Evolutionary conservation across 1,140 invertebrate genomes (phyloP).

Genomic region (Aleiodes sp.): DNA sequence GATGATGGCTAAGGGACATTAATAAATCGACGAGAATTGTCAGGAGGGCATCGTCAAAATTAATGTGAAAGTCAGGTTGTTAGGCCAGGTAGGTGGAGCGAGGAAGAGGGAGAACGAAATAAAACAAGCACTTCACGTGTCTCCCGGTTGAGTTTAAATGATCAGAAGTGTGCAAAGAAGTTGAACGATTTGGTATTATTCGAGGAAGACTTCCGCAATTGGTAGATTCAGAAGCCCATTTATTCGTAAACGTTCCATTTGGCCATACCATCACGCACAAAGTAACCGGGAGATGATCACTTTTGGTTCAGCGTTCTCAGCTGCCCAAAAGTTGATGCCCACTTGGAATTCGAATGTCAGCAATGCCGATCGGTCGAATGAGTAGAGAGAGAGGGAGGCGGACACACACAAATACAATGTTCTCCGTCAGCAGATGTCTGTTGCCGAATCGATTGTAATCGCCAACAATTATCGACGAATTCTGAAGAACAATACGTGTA

Average conservation of each 20-base stretch:
- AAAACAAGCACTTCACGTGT: too few relatives aligned
- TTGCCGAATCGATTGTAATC: background rate
- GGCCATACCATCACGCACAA: constrained; percentile 22
- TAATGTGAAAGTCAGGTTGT: constrained; percentile 6
- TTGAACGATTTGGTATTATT: background rate
- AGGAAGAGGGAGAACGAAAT: too few relatives aligned
- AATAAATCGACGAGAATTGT: constrained; percentile 2
- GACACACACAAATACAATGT: too few relatives aligned
- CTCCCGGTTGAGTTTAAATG: background rate
- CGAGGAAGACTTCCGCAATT: constrained; percentile 25
- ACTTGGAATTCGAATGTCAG: constrained; percentile 9
- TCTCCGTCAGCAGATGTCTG: constrained; percentile 3
- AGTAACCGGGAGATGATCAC: background rate
- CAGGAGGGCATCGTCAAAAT: constrained; percentile 9
- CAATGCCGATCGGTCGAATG: background rate
- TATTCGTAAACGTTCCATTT: constrained; percentile 19
- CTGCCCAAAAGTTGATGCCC: background rate
- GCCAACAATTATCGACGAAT: constrained; percentile 2
- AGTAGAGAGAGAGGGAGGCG: too few relatives aligned
- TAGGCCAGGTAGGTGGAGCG: too few relatives aligned
- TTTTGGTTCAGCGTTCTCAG: constrained; percentile 17
- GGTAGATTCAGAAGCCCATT: background rate
- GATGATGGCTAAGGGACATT: constrained; percentile 4
- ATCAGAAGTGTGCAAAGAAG: constrained; percentile 1
- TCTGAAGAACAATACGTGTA: background rate